Evolutionary conservation across 2,113 vertebrate genomes (phyloP).

Genomic region (Mixornis gularis): DNA sequence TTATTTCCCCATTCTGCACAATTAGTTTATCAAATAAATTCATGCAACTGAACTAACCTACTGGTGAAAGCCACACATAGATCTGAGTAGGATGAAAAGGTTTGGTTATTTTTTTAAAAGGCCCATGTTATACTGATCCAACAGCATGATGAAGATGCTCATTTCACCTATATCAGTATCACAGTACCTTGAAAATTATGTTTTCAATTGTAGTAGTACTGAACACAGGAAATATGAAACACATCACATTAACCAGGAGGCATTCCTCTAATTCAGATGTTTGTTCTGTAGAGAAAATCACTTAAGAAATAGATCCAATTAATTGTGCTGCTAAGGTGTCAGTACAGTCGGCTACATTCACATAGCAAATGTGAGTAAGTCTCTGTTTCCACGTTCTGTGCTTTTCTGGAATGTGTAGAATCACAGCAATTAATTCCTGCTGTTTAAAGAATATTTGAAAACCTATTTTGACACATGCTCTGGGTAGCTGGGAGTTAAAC

Average conservation of each 20-base stretch:
- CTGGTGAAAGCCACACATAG: not conserved
- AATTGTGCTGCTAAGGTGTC: not conserved
- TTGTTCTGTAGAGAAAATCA: not conserved
- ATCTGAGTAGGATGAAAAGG: not conserved
- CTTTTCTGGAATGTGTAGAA: not conserved
- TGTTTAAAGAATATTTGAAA: not conserved
- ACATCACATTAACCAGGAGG: not conserved
- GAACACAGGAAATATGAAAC: not conserved
- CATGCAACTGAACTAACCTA: not conserved
- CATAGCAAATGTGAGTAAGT: not conserved
- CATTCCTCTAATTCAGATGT: not conserved
- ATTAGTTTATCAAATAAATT: not conserved
- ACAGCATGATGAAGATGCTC: not conserved
- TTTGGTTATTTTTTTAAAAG: not conserved
- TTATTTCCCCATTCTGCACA: not conserved
- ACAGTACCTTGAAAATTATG: not conserved
- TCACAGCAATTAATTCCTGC: conserved; percentile 15
- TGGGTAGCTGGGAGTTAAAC: not conserved
- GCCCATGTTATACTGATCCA: not conserved
- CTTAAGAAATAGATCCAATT: not conserved
- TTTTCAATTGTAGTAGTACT: not conserved
- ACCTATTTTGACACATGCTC: not conserved
- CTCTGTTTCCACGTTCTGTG: not conserved
- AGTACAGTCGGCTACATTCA: not conserved
- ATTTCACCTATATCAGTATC: not conserved